Evolutionary conservation across 2,797 vertebrate genomes (phyloP), one percentile per base, ranked within the genome.

Genomic region (Lates japonicus): DNA sequence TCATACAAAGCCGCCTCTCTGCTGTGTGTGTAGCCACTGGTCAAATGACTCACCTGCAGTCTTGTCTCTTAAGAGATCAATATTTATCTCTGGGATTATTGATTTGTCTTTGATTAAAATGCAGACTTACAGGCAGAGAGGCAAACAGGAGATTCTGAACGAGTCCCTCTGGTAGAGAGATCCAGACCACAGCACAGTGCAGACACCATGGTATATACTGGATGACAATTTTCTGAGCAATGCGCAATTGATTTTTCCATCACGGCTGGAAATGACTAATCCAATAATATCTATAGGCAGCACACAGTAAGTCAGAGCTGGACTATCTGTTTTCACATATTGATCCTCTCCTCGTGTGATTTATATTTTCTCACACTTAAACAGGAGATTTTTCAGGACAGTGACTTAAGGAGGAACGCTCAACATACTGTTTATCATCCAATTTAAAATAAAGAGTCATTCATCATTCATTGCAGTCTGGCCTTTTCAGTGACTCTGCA

Each of bases 101-200:
- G 87, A 91, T 91, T 87, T 82, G 31, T 63, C 75, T 87, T 87
- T 80, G 74, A 91, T 92, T 90, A 82, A 90, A 93, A 87, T 75
- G 76, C 62, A 66, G 79, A 81, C 80, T 59, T 76, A 61, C 44
- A 55, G 57, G 54, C 42, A 44, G 0, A 0, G 46, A 60, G 77
- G 60, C 33, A 37, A 52, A 7, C 1, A 3, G 55, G 44, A 58
- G 11, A 51, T 63, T 67, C 14, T 19, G 39, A 54, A 49, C 0
- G 20, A 65, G 75, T 64, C 37, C 19, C 25, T 73, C 22, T 1
- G 5, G 20, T 16, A 14, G 61, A 61, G 44, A 55, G 25, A 29
- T 29, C 25, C 25, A 29, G 25, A 29, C 25, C 25, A 17, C 68
- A 49, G 74, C 35, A 25, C 54, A 55, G 39, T 13, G 29, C 20